Conservation (phyloP, 2,113 vertebrate genomes). For the Catharus bicknelli region DNA sequence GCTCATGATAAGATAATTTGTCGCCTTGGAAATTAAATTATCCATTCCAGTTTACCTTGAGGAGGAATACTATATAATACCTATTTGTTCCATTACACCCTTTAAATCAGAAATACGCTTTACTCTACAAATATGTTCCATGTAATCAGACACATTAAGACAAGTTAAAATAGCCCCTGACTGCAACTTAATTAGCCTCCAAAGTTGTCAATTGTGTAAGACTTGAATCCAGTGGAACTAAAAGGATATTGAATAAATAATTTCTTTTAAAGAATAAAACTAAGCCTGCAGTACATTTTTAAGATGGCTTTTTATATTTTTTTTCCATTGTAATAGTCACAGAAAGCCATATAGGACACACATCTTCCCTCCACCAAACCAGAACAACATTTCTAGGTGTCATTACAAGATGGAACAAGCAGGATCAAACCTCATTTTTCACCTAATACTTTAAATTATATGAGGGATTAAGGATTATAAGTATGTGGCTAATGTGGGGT, state of each 20-base stretch:
- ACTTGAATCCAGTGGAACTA: constrained; percentile 18
- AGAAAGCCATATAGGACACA: background rate
- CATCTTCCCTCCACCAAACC: background rate
- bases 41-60: constrained; percentile 66
- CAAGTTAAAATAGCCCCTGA: constrained; percentile 48
- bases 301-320: background rate
- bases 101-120: constrained; percentile 60
- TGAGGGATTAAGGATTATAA: background rate
- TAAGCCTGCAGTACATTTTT: background rate
- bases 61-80: constrained; percentile 62
- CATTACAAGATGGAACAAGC: background rate
- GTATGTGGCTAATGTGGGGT: background rate
- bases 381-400: background rate
- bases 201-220: constrained; percentile 34
- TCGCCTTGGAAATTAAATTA: constrained; percentile 78
- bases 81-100: constrained; percentile 62
- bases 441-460: background rate
- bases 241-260: constrained; percentile 42
- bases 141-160: constrained; percentile 58
- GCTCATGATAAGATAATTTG: constrained; percentile 75
- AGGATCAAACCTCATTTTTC: background rate
- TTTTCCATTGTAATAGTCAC: background rate
- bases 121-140: constrained; percentile 39
- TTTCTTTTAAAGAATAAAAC: constrained; percentile 22
- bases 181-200: constrained; percentile 34